phyloP scores from a whole-genome alignment of 2,797 vertebrate genomes.

The Knipowitschia caucasica region DNA sequence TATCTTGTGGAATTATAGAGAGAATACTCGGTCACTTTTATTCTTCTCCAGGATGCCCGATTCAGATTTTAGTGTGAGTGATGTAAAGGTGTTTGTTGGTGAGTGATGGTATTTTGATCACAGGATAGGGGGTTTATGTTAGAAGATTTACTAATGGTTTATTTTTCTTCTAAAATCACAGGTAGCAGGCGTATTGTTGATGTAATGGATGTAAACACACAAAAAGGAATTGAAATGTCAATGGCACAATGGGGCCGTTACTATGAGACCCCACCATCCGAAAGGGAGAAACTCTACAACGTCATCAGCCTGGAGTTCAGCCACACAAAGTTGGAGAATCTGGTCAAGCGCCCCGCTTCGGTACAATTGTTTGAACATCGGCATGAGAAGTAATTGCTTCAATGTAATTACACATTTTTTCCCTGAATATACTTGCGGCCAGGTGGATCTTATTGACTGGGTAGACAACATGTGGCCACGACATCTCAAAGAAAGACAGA shows the following conservation, averaged over 20 bases:
- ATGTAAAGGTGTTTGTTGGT: slow-evolving; percentile 93
- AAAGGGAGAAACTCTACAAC: slow-evolving; percentile 95
- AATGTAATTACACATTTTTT: background rate
- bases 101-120: slow-evolving; percentile 49
- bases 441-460: slow-evolving; percentile 98
- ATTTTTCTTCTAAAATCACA: slow-evolving; percentile 41
- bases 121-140: background rate
- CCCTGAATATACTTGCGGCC: background rate
- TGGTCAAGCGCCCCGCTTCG: slow-evolving; percentile 90
- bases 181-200: slow-evolving; percentile 94
- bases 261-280: slow-evolving; percentile 90
- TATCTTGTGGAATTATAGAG: background rate
- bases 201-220: slow-evolving; percentile 97
- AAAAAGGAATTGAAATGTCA: slow-evolving; percentile 97
- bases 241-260: slow-evolving; percentile 98
- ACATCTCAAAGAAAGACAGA: slow-evolving; percentile 94
- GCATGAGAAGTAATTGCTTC: background rate
- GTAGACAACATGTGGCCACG: slow-evolving; percentile 99
- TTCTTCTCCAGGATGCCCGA: slow-evolving; percentile 86
- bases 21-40: background rate
- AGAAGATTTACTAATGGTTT: background rate
- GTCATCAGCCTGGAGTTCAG: slow-evolving; percentile 99
- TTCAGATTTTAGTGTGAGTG: slow-evolving; percentile 90
- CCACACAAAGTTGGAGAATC: slow-evolving; percentile 93
- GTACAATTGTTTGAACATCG: slow-evolving; percentile 62